Percentiles rank a stretch among this genome's conserved stretches.
Conservation (phyloP, 2,888 invertebrate genomes). For the Odontomyia ornata region DNA sequence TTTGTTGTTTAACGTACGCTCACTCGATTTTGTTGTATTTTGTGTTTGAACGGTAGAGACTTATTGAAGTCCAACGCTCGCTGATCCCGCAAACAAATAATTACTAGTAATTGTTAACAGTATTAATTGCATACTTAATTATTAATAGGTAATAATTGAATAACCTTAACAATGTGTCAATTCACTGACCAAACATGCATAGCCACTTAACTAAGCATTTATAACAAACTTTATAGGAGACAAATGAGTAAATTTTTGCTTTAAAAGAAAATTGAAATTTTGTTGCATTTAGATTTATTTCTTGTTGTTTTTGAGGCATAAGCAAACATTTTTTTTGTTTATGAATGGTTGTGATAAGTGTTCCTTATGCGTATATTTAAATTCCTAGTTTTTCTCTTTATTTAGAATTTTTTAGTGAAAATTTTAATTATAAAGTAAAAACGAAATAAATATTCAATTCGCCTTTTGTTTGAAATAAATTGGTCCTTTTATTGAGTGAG, state of each 20-base stretch:
- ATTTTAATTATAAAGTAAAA: not conserved
- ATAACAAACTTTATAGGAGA: not conserved
- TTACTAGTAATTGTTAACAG: slow-evolving; percentile 14
- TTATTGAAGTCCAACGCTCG: too few relatives aligned
- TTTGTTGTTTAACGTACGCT: not conserved
- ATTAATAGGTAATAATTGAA: not conserved
- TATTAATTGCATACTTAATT: not conserved
- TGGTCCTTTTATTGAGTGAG: slow-evolving; percentile 1
- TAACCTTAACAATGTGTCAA: not conserved
- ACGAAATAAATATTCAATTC: not conserved
- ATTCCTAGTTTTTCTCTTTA: not conserved
- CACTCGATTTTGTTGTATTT: not conserved
- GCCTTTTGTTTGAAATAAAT: not conserved
- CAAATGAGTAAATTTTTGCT: not conserved
- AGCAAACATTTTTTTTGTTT: not conserved
- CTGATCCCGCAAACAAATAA: too few relatives aligned
- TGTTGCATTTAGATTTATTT: not conserved
- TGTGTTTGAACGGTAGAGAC: too few relatives aligned
- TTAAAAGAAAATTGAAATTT: not conserved
- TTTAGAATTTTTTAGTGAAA: not conserved
- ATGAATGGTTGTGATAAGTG: slow-evolving; percentile 4
- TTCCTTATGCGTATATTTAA: not conserved
- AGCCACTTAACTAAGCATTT: slow-evolving; percentile 1
- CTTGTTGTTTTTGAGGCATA: not conserved
- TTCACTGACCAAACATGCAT: not conserved